Conservation (phyloP, 2,113 vertebrate genomes). For the Pteropus alecto region DNA sequence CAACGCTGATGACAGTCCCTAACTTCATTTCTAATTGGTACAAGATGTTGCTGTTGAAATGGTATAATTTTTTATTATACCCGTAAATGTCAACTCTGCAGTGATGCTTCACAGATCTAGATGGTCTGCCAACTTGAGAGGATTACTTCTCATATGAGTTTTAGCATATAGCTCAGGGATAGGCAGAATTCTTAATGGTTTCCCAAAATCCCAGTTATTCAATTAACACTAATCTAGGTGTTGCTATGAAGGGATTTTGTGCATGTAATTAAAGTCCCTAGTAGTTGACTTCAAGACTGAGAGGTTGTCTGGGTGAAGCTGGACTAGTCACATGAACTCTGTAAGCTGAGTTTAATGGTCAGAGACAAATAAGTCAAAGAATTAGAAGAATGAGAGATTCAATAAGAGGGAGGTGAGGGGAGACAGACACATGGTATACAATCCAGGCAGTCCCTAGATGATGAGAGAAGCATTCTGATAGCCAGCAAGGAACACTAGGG, state of each 20-base stretch:
- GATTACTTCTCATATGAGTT: not conserved
- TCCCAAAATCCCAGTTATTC: not conserved
- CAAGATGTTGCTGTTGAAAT: not conserved
- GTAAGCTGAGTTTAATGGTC: not conserved
- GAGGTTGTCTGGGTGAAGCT: not conserved
- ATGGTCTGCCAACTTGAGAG: not conserved
- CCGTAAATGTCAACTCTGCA: not conserved
- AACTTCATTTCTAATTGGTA: not conserved
- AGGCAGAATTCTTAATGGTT: not conserved
- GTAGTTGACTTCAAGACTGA: not conserved
- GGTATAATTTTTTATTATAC: not conserved
- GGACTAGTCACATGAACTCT: not conserved
- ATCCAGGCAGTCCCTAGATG: not conserved
- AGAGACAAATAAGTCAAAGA: not conserved
- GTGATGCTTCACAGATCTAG: not conserved
- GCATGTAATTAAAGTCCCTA: not conserved
- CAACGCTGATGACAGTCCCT: not conserved
- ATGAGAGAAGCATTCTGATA: not conserved
- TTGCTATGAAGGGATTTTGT: not conserved
- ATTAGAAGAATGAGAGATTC: not conserved
- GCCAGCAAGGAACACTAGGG: not conserved
- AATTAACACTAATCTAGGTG: not conserved
- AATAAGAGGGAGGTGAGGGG: not conserved
- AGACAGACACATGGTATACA: not conserved
- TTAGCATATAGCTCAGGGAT: not conserved